Conservation (phyloP, 2,888 invertebrate species). For the Diarsia dahlii region DNA sequence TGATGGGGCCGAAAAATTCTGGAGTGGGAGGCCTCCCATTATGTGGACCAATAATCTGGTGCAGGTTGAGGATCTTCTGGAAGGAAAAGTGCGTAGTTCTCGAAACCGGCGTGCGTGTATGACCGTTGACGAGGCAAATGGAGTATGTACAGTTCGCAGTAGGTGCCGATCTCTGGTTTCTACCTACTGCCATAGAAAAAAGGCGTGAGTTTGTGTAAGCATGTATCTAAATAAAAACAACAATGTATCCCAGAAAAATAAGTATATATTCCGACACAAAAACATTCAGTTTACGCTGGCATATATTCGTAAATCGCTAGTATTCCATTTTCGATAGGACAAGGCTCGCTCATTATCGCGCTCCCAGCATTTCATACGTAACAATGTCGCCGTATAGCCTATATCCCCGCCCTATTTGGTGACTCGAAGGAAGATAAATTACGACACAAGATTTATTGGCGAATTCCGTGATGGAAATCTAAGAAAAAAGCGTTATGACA, state of each 20-base stretch:
- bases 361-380: slow-evolving; percentile 38
- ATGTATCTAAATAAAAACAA: too few species aligned
- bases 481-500: slow-evolving; percentile 59
- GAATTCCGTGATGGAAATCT: slow-evolving; percentile 58
- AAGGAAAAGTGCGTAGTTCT: too few species aligned
- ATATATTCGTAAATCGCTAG: slow-evolving; percentile 4
- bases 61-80: too few species aligned
- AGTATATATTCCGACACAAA: neutral
- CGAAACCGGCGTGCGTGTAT: too few species aligned
- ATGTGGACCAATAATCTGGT: too few species aligned
- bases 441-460: slow-evolving; percentile 57
- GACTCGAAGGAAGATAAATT: slow-evolving; percentile 62
- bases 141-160: too few species aligned
- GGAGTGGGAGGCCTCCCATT: too few species aligned
- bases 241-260: neutral
- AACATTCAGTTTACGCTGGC: neutral
- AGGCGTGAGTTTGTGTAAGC: too few species aligned
- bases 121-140: too few species aligned
- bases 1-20: too few species aligned
- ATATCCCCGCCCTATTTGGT: slow-evolving; percentile 38
- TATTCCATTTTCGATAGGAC: slow-evolving; percentile 16
- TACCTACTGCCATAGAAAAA: too few species aligned
- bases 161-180: too few species aligned
- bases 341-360: slow-evolving; percentile 36
- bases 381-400: slow-evolving; percentile 36